Evolutionary conservation across 2,888 invertebrate species (phyloP), one percentile per base, ranked within the genome.

Genomic region (Drosophila conformis): DNA sequence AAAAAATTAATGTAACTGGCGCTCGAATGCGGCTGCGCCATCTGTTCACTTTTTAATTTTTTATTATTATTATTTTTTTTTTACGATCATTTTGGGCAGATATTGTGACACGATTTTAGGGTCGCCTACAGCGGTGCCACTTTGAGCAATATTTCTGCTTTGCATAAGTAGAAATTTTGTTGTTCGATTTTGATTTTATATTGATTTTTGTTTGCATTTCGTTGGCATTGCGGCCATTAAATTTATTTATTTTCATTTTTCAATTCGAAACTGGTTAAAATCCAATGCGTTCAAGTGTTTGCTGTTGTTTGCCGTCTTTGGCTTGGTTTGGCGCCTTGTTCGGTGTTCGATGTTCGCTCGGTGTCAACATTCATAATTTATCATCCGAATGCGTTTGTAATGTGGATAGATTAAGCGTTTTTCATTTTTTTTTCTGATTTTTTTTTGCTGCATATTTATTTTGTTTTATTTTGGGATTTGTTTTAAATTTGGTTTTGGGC

Each of bases 121-220:
- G 89, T 83, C 87, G 77, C 66, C 69, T 66, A 69, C 63, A 61
- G 74, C 75, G 83, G 70, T 76, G 85, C 74, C 69, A 72, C 77
- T 89, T 89, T 86, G 73, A 86, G 88, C 89, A 89, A 89, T 88
- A 79, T 87, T 81, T 83, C 87, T 80, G 86, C 89, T 89, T 89
- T 89, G 89, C 88, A 89, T 89, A 89, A 89, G 81, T 89, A 89
- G 89, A 89, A 89, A 89, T 81, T 76, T 78, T 49, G 60, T 66
- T 70, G 35, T 62, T 68, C 62, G 61, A 48, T 49, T 76, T 64
- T 51, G 62, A 53, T 71, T 71, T 68, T 66, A 46, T 70, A 79
- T 74, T 80, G 73, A 72, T 53, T 77, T 82, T 82, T 86, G 83
- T 84, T 84, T 86, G 84, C 84, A 83, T 84, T 84, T 83, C 78